Evolutionary conservation across 2,888 invertebrate species (phyloP), one percentile per base, ranked within the genome.

Genomic region (Drosophila pseudotalamancana): DNA sequence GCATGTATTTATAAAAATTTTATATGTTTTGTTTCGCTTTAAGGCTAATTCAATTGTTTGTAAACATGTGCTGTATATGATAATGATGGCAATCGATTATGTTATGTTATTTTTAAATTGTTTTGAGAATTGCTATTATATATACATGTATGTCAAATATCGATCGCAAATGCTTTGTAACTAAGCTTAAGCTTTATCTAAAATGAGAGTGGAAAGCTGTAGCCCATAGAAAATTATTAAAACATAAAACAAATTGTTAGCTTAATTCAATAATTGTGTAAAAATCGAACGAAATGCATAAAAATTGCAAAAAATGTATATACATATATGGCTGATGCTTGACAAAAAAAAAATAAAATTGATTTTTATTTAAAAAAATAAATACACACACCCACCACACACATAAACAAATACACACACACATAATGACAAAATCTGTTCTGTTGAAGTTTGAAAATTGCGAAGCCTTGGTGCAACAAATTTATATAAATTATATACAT

Each of bases 21-120:
- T 50, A 56, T 54, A 62, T 49, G 59, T 73, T 57, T 72, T 84
- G 66, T 78, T 84, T 81, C 60, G 81, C 72, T 80, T 76, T 83
- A 83, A 82, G 83, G 86, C 69, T 59, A 83, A 82, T 79, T 82
- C 72, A 86, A 86, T 79, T 81, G 83, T 79, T 85, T 85, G 67
- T 75, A 70, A 74, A 62, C 40, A 59, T 51, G 75, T 72, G 72
- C 72, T 73, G 73, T 72, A 68, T 67, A 71, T 48, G 61, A 69
- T 60, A 19, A 73, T 60, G 54, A 64, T 63, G 68, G 77, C 68
- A 76, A 72, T 67, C 56, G 51, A 69, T 74, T 73, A 72, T 72
- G 74, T 72, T 84, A 69, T 84, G 70, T 80, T 81, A 81, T 72
- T 73, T n/a, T 77, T 71, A 61, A 73, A 70, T 67, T 81, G 75